A percentile compares a stretch with the other conserved stretches of the same genome.
These are phyloP conservation scores for mouse (Mus musculus) DNA, from an alignment of 2,113 vertebrate species.

Conservation along the genomic window GRCm39 chr10:3377001-3377500, in stretches of 20 bases:
- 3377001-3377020: neutral
- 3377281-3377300: neutral
- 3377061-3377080: neutral
- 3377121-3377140: no score
- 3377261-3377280: neutral
- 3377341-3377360: neutral
- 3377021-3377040: neutral
- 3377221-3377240: no score
- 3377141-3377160: no score
- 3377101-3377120: neutral
- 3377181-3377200: no score
- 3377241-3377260: neutral
- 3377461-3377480: neutral
- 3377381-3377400: neutral
- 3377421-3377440: neutral
- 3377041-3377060: conserved; percentile 36
- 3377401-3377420: neutral
- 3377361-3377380: neutral
- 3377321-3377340: neutral
- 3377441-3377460: neutral
- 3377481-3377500: neutral
- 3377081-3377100: neutral
- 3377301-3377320: neutral
- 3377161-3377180: neutral
- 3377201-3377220: neutral